Base-by-base conservation (phyloP, 2,797 vertebrate species). In the Hyperoplus lanceolatus region DNA sequence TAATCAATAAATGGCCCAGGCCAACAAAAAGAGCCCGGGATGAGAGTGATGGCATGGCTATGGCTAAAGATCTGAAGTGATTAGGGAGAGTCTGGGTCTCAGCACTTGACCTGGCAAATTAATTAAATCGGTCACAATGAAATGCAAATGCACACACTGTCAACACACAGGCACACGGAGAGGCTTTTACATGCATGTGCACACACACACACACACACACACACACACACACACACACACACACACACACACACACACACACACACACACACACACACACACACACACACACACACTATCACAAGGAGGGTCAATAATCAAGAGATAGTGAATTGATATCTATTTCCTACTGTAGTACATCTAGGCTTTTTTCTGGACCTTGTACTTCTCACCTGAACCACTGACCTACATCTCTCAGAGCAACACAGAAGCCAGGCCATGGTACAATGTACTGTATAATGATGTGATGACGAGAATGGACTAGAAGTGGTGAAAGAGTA, bases 61-160 rank as follows among this genome's bases (percentile, higher is more conserved):
- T 69, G 69, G 77, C 84, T 81, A 78, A 89, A 89, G 84, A 91
- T 89, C 83, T 88, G 79, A 79, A 90, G 88, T 87, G 89, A 92
- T 93, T 93, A 94, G 75, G 65, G 85, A 86, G 80, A 82, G 81
- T 77, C 82, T 73, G 83, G 82, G 70, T 81, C 77, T 83, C 88
- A 83, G 77, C 83, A 83, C 82, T 85, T 80, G 54, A 81, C 75
- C 86, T 86, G 29, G 78, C 81, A 89, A 89, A 90, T 90, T 82
- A 91, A 93, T 94, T 91, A 89, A 91, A 92, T 89, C 73, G 49
- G 84, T 89, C 86, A 87, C 67, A 74, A 92, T 92, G 83, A 89
- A 92, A 91, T 82, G 79, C 81, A 67, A 86, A 89, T 82, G 78
- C 82, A 80, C 75, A 53, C 67, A 50, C 77, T 84, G 82, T 87